These are phyloP conservation scores for Bolinopsis microptera DNA, from an alignment of 37 sponge, comb jelly and placozoan species.

Conservation along the genomic window DNA sequence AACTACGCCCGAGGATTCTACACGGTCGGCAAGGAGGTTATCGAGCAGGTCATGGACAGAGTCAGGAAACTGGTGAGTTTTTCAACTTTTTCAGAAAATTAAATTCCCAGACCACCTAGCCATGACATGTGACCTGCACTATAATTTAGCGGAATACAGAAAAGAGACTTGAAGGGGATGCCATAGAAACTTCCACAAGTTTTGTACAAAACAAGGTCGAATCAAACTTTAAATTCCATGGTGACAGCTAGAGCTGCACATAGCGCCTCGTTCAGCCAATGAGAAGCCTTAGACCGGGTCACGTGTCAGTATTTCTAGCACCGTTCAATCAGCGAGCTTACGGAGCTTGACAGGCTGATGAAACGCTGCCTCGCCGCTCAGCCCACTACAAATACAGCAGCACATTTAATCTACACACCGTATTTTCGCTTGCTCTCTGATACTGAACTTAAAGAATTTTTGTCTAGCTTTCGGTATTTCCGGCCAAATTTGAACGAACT, in stretches of 20 bases:
- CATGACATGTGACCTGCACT: background rate
- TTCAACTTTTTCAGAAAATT: background rate
- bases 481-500: no score
- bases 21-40: conserved; percentile 66
- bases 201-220: background rate
- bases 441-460: no score
- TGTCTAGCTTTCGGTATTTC: no score
- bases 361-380: background rate
- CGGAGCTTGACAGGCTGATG: background rate
- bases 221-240: background rate
- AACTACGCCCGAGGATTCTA: conserved; percentile 69
- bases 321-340: background rate
- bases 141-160: background rate
- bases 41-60: conserved; percentile 32
- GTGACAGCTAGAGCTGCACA: background rate
- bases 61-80: conserved; percentile 15
- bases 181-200: background rate
- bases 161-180: background rate
- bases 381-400: background rate
- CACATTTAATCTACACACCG: background rate
- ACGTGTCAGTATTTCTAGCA: background rate
- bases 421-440: background rate
- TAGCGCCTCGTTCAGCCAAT: background rate
- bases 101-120: background rate
- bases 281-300: background rate